Evolutionary conservation across 2,888 invertebrate species (phyloP).

Genomic region (Cantharis nigra): DNA sequence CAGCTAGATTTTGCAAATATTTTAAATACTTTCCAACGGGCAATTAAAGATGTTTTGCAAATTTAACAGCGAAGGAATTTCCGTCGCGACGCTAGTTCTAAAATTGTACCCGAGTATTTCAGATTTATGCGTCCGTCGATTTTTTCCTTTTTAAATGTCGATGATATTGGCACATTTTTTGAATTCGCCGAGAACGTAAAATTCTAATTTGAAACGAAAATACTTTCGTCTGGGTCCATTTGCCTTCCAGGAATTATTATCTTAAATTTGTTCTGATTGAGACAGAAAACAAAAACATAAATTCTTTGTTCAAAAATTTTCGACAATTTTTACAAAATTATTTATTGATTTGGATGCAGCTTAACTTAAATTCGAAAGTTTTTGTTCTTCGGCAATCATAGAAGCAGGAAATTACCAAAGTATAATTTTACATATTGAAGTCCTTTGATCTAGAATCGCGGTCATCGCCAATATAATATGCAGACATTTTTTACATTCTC

Average conservation of each 20-base stretch:
- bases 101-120: not conserved
- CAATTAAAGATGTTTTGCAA: not conserved
- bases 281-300: not conserved
- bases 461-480: too few relatives aligned
- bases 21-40: not conserved
- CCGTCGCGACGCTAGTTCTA: not conserved
- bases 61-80: not conserved
- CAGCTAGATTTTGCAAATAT: not conserved
- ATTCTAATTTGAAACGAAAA: not conserved
- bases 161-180: not conserved
- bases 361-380: too few relatives aligned
- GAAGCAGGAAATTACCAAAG: too few relatives aligned
- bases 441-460: too few relatives aligned
- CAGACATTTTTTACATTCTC: too few relatives aligned
- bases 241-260: not conserved
- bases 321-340: too few relatives aligned
- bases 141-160: not conserved
- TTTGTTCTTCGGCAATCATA: too few relatives aligned
- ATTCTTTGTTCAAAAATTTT: not conserved
- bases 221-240: not conserved
- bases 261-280: not conserved
- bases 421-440: too few relatives aligned
- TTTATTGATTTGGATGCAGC: too few relatives aligned
- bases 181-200: not conserved
- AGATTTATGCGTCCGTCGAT: not conserved